Conservation (phyloP, 2,888 invertebrate genomes). For the Sphinx pinastri region DNA sequence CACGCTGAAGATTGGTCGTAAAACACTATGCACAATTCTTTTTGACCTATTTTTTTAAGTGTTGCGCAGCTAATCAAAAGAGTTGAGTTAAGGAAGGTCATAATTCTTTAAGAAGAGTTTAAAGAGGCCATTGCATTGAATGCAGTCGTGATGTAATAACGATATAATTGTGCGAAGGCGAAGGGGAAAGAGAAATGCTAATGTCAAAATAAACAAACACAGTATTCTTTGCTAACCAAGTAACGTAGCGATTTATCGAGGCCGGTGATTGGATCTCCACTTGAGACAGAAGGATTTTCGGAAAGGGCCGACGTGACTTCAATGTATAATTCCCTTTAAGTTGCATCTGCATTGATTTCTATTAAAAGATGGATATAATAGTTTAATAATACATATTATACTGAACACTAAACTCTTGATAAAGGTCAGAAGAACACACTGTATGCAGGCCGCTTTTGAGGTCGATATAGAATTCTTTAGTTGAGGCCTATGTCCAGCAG, state of each 20-base stretch:
- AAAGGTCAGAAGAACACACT: too few relatives aligned
- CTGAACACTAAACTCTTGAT: too few relatives aligned
- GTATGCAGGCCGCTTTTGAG: too few relatives aligned
- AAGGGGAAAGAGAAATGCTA: neutral
- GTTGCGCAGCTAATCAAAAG: neutral
- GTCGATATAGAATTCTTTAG: too few relatives aligned
- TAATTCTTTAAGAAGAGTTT: too few relatives aligned
- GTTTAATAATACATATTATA: too few relatives aligned
- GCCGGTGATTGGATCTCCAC: conserved; percentile 19
- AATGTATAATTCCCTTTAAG: conserved; percentile 6
- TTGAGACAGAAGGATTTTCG: neutral
- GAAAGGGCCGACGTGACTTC: conserved; percentile 2
- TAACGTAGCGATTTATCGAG: neutral
- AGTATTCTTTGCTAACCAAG: neutral
- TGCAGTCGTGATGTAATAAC: neutral
- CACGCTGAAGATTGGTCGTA: too few relatives aligned
- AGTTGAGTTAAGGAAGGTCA: too few relatives aligned
- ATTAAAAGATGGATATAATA: too few relatives aligned
- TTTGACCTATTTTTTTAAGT: too few relatives aligned
- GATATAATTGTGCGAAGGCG: neutral
- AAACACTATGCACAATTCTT: too few relatives aligned
- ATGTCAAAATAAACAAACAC: neutral
- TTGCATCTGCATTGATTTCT: neutral
- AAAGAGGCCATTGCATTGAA: neutral
- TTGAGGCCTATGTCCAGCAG: too few relatives aligned